Evolutionary conservation across 2,113 vertebrate species (phyloP).

Genomic region (Eira barbara): DNA sequence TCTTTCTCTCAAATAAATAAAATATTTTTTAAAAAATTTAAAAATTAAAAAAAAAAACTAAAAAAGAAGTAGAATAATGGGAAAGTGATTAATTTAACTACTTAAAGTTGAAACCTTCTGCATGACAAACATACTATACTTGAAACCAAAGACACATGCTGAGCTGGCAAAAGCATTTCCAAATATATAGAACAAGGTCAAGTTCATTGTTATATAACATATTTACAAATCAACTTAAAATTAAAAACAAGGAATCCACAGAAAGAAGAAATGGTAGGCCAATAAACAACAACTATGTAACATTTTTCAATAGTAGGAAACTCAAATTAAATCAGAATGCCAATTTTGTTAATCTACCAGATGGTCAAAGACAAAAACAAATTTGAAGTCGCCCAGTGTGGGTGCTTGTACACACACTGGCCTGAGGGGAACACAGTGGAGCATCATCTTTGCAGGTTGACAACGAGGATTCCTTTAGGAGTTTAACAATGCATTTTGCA

Average conservation of each 20-base stretch:
- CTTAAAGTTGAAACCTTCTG: neutral
- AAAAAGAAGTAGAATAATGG: neutral
- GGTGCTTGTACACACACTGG: rapidly evolving
- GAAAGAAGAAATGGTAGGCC: neutral
- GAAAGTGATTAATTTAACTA: neutral
- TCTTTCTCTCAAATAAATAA: no score
- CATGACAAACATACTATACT: neutral
- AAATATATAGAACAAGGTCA: neutral
- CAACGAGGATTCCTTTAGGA: neutral
- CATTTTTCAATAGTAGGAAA: neutral
- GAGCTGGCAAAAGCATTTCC: neutral
- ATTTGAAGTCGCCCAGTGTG: neutral
- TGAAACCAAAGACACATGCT: neutral
- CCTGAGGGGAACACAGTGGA: rapidly evolving
- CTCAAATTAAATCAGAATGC: neutral
- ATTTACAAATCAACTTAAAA: neutral
- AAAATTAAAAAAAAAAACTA: no score
- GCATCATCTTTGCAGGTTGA: neutral
- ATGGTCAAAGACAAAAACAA: neutral
- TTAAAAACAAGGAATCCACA: neutral
- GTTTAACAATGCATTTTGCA: neutral
- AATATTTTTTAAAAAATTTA: no score
- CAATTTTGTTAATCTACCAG: neutral
- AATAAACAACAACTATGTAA: neutral
- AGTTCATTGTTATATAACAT: neutral